These are phyloP conservation scores for Trissoscelio sp. DNA, from an alignment of 2,888 invertebrate species.

Conservation along the genomic window DNA sequence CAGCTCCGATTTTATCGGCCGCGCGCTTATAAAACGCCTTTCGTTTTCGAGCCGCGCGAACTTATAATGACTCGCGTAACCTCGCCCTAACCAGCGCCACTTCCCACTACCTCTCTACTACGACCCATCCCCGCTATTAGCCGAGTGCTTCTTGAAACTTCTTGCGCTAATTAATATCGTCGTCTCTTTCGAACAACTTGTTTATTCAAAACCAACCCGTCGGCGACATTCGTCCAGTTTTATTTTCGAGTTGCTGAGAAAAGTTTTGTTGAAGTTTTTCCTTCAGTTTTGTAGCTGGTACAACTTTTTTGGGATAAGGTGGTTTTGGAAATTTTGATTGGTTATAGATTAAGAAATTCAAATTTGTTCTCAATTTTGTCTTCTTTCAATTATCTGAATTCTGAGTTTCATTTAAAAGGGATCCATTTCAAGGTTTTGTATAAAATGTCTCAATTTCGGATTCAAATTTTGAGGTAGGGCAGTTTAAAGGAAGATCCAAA, in stretches of 20 bases:
- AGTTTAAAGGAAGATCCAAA: too few species aligned
- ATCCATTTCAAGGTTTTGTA: too few species aligned
- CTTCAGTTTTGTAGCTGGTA: too few species aligned
- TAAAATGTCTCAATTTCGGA: too few species aligned
- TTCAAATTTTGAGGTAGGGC: too few species aligned
- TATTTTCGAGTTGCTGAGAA: neutral
- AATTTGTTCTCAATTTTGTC: too few species aligned
- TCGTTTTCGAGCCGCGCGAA: constrained; percentile 55
- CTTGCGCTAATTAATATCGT: constrained; percentile 59
- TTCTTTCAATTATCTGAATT: too few species aligned
- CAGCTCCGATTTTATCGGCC: constrained; percentile 59
- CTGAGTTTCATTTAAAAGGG: too few species aligned
- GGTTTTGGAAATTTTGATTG: too few species aligned
- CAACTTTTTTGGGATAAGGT: too few species aligned
- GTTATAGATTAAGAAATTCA: too few species aligned
- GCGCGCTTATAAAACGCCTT: constrained; percentile 55
- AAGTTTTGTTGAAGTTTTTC: too few species aligned
- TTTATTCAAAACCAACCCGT: constrained; percentile 45
- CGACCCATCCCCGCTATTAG: constrained; percentile 15
- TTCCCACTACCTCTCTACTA: neutral
- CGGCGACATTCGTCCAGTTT: constrained; percentile 14
- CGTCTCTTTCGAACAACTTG: constrained; percentile 34
- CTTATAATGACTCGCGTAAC: constrained; percentile 64
- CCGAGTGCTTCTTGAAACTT: constrained; percentile 56
- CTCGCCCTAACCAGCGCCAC: constrained; percentile 20